Percentiles rank a stretch among this genome's conserved stretches.
Conservation (phyloP, 2,113 vertebrate genomes). For the Aspidoscelis tigris region DNA sequence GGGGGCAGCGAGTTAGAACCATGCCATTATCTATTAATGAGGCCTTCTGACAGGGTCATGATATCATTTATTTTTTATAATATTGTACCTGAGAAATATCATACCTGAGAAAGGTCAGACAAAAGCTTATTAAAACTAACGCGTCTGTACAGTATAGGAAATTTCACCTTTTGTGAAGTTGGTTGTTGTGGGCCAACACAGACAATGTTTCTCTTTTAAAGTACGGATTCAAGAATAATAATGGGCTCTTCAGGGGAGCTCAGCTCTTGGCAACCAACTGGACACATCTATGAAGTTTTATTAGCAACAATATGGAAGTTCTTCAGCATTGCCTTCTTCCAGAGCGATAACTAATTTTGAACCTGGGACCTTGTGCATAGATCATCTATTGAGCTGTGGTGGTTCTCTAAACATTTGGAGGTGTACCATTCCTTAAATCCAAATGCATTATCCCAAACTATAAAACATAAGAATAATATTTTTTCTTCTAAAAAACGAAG, state of each 20-base stretch:
- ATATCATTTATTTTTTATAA: neutral
- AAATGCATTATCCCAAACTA: too few species aligned
- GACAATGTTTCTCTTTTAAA: too few species aligned
- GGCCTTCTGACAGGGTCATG: neutral
- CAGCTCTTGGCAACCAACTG: too few species aligned
- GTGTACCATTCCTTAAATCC: neutral
- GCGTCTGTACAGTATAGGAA: neutral
- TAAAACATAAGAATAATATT: neutral
- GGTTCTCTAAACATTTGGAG: neutral
- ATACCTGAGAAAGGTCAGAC: neutral
- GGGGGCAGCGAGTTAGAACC: neutral
- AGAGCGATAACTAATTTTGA: neutral
- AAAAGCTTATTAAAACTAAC: neutral
- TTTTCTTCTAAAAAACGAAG: accelerated
- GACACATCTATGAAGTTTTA: too few species aligned
- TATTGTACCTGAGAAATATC: neutral
- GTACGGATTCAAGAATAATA: too few species aligned
- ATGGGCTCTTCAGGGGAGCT: too few species aligned
- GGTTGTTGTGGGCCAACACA: neutral
- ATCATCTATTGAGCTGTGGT: neutral
- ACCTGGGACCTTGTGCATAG: neutral
- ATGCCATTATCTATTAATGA: neutral
- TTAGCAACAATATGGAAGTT: neutral
- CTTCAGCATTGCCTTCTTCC: neutral
- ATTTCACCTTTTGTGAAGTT: neutral